Evolutionary conservation across 2,113 vertebrate species (phyloP).

Genomic region (Sisor rabdophorus): DNA sequence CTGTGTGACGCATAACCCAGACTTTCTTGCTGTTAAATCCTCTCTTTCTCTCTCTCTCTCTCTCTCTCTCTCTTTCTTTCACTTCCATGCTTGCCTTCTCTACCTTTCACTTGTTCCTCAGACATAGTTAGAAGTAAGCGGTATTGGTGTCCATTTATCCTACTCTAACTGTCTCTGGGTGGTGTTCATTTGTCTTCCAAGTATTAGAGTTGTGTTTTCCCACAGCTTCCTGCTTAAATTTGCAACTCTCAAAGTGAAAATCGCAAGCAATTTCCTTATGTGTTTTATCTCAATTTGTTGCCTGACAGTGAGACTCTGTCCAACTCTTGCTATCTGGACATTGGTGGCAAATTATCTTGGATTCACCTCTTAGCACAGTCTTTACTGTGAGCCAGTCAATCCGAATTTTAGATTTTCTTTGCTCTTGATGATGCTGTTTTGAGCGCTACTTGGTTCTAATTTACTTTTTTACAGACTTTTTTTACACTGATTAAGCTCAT

Average conservation of each 20-base stretch:
- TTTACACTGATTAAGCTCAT: constrained; percentile 34
- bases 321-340: constrained; percentile 13
- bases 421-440: not conserved
- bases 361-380: constrained; percentile 24
- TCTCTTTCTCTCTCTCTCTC: not conserved
- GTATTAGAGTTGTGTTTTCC: not conserved
- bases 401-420: constrained; percentile 28
- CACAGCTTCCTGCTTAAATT: constrained; percentile 34
- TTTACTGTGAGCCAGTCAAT: constrained; percentile 26
- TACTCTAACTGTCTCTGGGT: constrained; percentile 24
- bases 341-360: constrained; percentile 23
- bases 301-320: constrained; percentile 27
- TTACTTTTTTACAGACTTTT: constrained; percentile 31
- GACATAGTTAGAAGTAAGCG: constrained; percentile 11
- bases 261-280: not conserved
- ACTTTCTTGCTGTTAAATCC: not conserved
- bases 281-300: constrained; percentile 37
- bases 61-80: not conserved
- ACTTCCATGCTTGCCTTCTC: not conserved
- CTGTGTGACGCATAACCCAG: constrained; percentile 22
- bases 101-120: not conserved
- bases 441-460: constrained; percentile 9
- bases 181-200: constrained; percentile 21
- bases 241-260: constrained; percentile 14
- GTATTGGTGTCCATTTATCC: constrained; percentile 24